Evolutionary conservation across 2,797 vertebrate genomes (phyloP), one percentile per base, ranked within the genome.

Genomic region (Chanos chanos): DNA sequence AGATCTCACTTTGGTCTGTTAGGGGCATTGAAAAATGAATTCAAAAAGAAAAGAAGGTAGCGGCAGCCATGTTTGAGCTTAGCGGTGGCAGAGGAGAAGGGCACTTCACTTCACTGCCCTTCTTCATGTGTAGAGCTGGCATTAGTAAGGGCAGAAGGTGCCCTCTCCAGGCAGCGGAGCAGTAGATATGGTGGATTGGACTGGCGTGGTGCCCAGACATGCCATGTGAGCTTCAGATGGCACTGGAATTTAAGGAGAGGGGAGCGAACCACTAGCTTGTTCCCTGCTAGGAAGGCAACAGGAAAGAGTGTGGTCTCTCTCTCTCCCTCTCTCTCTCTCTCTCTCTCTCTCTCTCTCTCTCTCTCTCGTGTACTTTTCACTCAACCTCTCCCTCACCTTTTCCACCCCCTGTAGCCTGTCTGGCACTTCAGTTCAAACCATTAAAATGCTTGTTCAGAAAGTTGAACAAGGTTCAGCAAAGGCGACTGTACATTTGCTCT

Each of bases 211-310:
- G 89, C 90, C 88, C 79, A 85, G 89, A 86, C 89, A 85, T 87
- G 88, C 89, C 87, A 84, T 89, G 85, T 90, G 91, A 86, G 86
- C 80, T 86, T 96, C 89, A 82, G 83, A 90, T 95, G 91, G 89
- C 89, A 86, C 71, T 89, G 87, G 86, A 91, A 91, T 88, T 86
- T 83, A 89, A 86, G 80, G 82, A 85, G 85, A 83, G 81, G 77
- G 79, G 87, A 79, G 74, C 85, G 71, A 77, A 71, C 65, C 66
- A 51, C 61, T 49, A 65, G 64, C 71, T 73, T 70, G 77, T 77
- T 69, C 66, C 66, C 77, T 77, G 76, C 70, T 79, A 65, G 52
- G 66, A 66, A 74, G 40, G 28, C 71, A 62, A 80, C 73, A 63
- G 71, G 41, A 67, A 73, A 69, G 18, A 59, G 33, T 51, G 33